Conservation (phyloP, 2,797 vertebrate genomes). For the Cheirogaleus major region DNA sequence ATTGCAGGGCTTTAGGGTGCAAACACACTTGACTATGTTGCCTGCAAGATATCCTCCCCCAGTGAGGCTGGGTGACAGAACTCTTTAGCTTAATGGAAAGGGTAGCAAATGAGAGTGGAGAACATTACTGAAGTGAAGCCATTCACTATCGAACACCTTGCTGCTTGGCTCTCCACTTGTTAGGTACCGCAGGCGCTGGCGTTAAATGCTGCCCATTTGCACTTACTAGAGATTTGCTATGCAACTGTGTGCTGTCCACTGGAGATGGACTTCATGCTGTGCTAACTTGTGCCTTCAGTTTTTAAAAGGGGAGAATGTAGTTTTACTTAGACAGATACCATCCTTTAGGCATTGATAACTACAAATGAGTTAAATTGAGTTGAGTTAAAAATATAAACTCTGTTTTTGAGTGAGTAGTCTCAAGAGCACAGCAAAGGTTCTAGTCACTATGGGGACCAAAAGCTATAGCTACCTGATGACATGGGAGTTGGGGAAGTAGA, state of each 20-base stretch:
- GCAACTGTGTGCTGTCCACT: background rate
- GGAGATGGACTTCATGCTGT: background rate
- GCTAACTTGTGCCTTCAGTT: background rate
- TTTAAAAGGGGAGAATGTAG: background rate
- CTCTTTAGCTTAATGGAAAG: background rate
- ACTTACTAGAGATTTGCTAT: background rate
- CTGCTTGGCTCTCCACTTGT: background rate
- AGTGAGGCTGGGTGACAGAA: background rate
- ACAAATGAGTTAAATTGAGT: background rate
- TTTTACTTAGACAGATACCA: background rate
- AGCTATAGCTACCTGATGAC: background rate
- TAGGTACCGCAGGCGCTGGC: background rate
- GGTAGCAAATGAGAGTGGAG: background rate
- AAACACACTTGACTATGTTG: background rate
- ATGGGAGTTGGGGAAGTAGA: background rate
- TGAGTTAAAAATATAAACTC: background rate
- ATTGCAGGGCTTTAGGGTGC: background rate
- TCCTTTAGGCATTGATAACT: background rate
- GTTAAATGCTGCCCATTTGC: background rate
- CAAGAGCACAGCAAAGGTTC: background rate
- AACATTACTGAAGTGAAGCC: background rate
- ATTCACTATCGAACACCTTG: background rate
- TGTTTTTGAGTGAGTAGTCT: background rate
- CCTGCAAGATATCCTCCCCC: background rate
- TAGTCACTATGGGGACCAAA: background rate